phyloP scores from a whole-genome alignment of 2,113 vertebrate species.

The Ophiodon elongatus region DNA sequence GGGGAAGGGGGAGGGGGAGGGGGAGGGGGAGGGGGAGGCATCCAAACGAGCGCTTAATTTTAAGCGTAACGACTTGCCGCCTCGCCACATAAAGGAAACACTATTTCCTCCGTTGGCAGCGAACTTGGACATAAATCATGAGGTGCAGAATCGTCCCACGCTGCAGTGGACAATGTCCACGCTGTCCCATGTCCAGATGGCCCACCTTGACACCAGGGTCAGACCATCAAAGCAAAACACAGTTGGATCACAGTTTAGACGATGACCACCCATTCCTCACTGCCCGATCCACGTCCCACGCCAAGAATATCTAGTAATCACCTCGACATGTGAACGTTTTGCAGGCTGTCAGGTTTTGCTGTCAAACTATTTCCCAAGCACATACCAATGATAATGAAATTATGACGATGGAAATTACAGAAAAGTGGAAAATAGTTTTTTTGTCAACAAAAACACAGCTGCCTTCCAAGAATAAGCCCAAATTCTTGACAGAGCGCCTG shows the following conservation, averaged over 20 bases:
- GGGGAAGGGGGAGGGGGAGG: too few species aligned
- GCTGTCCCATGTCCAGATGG: background rate
- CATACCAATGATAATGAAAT: background rate
- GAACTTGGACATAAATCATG: background rate
- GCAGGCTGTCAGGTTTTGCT: background rate
- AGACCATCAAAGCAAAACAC: background rate
- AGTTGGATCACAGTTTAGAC: background rate
- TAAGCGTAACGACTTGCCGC: background rate
- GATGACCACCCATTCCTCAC: background rate
- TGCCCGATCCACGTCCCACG: too few species aligned
- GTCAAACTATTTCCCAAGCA: background rate
- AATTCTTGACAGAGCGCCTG: background rate
- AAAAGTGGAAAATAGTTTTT: slow-evolving; percentile 7
- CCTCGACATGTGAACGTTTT: background rate
- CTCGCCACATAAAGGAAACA: background rate
- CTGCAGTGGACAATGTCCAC: background rate
- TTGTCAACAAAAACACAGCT: background rate
- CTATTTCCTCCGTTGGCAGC: background rate
- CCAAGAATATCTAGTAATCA: background rate
- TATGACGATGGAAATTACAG: slow-evolving; percentile 11
- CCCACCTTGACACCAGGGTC: background rate
- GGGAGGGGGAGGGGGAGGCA: too few species aligned
- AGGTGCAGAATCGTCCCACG: background rate
- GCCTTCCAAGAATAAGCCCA: slow-evolving; percentile 7
- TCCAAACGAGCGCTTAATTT: background rate